Conservation (phyloP, 2,797 vertebrate species). For the Delichon dasypus region DNA sequence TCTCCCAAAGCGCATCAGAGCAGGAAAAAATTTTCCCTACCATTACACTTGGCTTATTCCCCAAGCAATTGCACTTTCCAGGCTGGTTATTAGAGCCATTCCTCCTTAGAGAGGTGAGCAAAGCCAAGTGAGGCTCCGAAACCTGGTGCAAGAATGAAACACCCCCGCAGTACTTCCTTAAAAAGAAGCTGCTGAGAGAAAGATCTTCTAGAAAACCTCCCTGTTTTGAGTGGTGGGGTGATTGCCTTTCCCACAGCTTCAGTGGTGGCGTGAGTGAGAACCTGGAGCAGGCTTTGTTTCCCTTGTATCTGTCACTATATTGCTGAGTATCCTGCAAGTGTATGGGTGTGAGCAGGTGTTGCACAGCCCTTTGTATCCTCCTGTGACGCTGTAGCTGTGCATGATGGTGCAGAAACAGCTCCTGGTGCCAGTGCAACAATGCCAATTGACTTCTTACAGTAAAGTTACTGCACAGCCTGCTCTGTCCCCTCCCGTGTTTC, state of each 20-base stretch:
- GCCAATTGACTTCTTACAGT: background rate
- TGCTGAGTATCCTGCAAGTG: accelerated
- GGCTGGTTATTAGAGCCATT: background rate
- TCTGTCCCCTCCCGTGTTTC: background rate
- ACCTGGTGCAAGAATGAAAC: background rate
- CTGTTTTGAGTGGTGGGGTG: background rate
- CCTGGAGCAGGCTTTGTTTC: background rate
- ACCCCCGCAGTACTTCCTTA: background rate
- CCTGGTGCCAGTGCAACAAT: background rate
- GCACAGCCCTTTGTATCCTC: background rate
- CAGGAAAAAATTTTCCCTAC: background rate
- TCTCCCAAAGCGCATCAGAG: background rate
- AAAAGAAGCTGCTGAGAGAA: background rate
- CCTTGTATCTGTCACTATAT: background rate
- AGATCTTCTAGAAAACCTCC: background rate
- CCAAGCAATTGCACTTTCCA: background rate
- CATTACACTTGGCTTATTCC: background rate
- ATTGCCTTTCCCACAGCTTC: background rate
- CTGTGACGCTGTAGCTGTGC: background rate
- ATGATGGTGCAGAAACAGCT: background rate
- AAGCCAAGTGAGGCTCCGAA: background rate
- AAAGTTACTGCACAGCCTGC: background rate
- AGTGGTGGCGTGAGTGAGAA: background rate
- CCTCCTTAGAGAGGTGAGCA: background rate
- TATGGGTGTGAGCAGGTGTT: background rate